Conservation (phyloP, 2,113 vertebrate genomes). For the Felis chaus region DNA sequence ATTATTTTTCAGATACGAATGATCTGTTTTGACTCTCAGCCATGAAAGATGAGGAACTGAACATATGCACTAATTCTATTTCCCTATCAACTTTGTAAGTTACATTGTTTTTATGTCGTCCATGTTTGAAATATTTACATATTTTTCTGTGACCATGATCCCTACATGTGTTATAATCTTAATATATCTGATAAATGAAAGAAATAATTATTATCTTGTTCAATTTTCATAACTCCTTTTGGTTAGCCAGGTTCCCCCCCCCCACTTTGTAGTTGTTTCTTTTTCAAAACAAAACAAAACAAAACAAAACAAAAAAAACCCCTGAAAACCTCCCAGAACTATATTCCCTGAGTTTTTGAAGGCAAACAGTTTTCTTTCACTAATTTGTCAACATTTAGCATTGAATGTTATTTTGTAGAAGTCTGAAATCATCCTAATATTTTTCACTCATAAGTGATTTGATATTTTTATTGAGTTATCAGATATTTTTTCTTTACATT, state of each 20-base stretch:
- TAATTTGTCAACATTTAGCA: background rate
- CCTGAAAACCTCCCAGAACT: background rate
- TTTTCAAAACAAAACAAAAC: background rate
- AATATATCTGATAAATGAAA: background rate
- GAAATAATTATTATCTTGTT: background rate
- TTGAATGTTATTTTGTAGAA: background rate
- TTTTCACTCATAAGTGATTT: background rate
- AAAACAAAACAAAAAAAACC: background rate
- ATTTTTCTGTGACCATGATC: background rate
- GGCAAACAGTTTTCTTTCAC: background rate
- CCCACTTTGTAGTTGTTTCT: background rate
- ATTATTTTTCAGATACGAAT: constrained; percentile 21
- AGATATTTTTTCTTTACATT: background rate
- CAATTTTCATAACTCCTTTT: background rate
- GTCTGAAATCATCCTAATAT: background rate
- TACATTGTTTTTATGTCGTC: background rate
- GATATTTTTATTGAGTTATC: background rate
- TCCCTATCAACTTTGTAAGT: constrained; percentile 5
- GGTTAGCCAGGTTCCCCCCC: background rate
- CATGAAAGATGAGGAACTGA: constrained; percentile 8
- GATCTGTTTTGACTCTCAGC: background rate
- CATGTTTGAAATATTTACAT: background rate
- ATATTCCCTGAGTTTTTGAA: background rate
- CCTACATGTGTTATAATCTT: background rate
- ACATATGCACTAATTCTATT: background rate